These are phyloP conservation scores for Lophotriccus pileatus DNA, from an alignment of 2,797 vertebrate genomes.

Conservation along the genomic window DNA sequence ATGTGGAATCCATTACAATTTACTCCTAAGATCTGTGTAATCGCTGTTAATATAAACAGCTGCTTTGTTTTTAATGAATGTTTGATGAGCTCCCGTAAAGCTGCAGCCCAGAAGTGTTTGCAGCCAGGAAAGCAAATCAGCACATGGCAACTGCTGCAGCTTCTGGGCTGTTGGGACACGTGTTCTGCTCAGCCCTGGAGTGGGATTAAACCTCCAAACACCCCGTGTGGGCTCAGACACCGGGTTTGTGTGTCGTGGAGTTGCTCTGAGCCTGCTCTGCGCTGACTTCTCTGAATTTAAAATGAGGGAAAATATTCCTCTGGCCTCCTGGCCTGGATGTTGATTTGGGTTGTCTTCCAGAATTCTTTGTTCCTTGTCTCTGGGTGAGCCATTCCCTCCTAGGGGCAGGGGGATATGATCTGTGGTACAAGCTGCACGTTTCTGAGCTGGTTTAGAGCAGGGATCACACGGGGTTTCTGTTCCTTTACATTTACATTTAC, in stretches of 20 bases:
- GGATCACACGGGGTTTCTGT: neutral
- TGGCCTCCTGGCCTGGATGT: neutral
- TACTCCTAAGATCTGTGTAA: neutral
- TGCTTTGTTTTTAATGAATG: neutral
- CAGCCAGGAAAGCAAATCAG: neutral
- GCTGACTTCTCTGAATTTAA: neutral
- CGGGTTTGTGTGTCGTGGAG: fast-evolving
- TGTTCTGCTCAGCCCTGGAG: neutral
- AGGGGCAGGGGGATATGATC: neutral
- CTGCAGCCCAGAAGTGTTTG: neutral
- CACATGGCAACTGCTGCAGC: neutral
- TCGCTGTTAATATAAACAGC: neutral
- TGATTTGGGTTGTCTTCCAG: neutral
- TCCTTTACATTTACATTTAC: neutral
- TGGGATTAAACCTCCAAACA: neutral
- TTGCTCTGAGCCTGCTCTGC: neutral
- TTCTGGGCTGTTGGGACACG: neutral
- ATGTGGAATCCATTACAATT: neutral
- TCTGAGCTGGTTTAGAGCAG: neutral
- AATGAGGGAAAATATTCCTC: neutral
- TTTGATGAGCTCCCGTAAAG: neutral
- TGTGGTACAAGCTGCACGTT: neutral
- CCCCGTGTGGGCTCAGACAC: neutral
- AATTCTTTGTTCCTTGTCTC: neutral
- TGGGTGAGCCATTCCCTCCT: neutral